Percentiles rank a stretch among this genome's conserved stretches.
Evolutionary conservation across 2,113 vertebrate genomes (phyloP).

Genomic region (Sphyrna mokarran): DNA sequence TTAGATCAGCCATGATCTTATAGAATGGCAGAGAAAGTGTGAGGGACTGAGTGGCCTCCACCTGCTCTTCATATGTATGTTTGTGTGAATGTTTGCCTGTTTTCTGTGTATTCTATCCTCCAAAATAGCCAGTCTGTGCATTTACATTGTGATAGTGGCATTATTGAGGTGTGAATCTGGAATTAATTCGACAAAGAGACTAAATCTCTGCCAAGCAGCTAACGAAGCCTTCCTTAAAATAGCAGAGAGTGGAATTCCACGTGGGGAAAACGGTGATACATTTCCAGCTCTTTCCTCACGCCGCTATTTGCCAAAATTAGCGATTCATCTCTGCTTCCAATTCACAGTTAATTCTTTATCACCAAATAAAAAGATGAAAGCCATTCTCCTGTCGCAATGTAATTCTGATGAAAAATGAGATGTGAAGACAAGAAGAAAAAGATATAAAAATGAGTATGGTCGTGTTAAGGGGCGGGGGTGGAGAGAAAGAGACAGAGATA

Average conservation of each 20-base stretch:
- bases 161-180: neutral
- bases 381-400: neutral
- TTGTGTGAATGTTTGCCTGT: neutral
- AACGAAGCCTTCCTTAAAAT: neutral
- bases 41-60: no score
- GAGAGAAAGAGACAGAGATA: neutral
- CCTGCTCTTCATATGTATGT: no score
- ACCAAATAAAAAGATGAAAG: neutral
- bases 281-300: neutral
- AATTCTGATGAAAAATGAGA: neutral
- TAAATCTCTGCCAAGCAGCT: neutral
- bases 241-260: neutral
- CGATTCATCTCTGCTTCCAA: neutral
- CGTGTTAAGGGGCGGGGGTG: no score
- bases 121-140: neutral
- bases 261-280: neutral
- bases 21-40: no score
- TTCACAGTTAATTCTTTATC: neutral
- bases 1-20: no score
- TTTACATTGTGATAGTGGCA: neutral
- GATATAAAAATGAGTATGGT: neutral
- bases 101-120: neutral
- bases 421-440: neutral
- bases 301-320: neutral
- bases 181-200: neutral